Evolutionary conservation across 2,797 vertebrate genomes (phyloP).

Genomic region (Limnodromus scolopaceus): DNA sequence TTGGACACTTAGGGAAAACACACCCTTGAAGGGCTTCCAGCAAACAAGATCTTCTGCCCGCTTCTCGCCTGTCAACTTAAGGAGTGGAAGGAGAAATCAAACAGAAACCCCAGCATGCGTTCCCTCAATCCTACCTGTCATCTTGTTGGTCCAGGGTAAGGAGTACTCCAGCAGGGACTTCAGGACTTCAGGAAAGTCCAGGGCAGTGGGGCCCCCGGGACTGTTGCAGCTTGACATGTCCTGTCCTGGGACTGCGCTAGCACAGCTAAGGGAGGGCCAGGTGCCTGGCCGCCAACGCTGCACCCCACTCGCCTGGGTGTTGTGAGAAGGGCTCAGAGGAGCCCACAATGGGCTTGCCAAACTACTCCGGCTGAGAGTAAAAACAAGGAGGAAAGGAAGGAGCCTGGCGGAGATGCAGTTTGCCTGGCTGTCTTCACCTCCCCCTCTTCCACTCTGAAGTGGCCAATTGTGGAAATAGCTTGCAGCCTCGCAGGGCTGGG

Average conservation of each 20-base stretch:
- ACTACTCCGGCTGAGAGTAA: conserved; percentile 34
- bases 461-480: conserved; percentile 75
- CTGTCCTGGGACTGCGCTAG: neutral
- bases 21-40: neutral
- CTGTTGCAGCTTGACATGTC: conserved; percentile 74
- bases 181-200: conserved; percentile 87
- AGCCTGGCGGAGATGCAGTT: conserved; percentile 61
- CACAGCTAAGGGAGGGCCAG: neutral
- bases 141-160: conserved; percentile 80
- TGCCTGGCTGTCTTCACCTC: conserved; percentile 56
- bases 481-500: conserved; percentile 61
- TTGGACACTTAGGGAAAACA: neutral
- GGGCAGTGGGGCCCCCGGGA: conserved; percentile 69
- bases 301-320: neutral
- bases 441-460: conserved; percentile 47
- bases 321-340: neutral
- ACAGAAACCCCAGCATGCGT: neutral
- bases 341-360: neutral
- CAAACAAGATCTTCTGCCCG: neutral
- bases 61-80: neutral
- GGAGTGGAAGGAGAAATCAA: neutral
- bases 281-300: neutral
- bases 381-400: conserved; percentile 35
- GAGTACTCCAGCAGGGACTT: conserved; percentile 88
- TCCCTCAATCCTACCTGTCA: conserved; percentile 76